These are phyloP conservation scores for Cnemophilus loriae DNA, from an alignment of 2,113 vertebrate species.

Conservation along the genomic window DNA sequence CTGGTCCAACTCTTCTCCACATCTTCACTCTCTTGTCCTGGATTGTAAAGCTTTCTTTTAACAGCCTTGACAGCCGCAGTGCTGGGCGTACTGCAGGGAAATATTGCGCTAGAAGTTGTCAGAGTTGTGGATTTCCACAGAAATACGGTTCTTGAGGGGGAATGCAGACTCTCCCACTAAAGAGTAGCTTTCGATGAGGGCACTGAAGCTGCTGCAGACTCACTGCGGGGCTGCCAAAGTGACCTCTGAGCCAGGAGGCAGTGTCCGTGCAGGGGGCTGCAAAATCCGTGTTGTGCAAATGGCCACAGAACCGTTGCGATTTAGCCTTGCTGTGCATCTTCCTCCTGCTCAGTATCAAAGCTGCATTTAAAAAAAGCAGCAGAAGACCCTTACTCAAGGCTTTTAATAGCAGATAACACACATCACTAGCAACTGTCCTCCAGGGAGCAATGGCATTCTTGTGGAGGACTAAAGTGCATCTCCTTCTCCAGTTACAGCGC, in stretches of 20 bases:
- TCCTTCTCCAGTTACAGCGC: background rate
- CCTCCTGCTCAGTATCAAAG: background rate
- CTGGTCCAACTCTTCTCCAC: background rate
- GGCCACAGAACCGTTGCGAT: background rate
- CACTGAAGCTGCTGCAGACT: background rate
- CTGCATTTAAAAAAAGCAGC: background rate
- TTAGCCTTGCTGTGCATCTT: background rate
- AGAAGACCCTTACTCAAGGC: background rate
- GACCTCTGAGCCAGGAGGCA: background rate
- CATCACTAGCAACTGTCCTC: background rate
- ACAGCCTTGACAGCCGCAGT: background rate
- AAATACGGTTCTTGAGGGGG: background rate
- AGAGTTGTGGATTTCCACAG: background rate
- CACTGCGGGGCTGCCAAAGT: background rate
- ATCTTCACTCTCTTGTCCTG: background rate
- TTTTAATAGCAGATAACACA: background rate
- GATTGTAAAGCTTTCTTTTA: background rate
- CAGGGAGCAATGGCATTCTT: background rate
- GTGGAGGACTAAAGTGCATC: background rate
- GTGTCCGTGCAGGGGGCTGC: accelerated
- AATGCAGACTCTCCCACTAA: background rate
- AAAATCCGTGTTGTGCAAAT: background rate
- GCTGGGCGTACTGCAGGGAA: background rate
- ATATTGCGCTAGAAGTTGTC: background rate
- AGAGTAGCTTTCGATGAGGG: accelerated